These are phyloP conservation scores for Enteromius fasciolatus DNA, from an alignment of 2,797 vertebrate species.

Conservation along the genomic window DNA sequence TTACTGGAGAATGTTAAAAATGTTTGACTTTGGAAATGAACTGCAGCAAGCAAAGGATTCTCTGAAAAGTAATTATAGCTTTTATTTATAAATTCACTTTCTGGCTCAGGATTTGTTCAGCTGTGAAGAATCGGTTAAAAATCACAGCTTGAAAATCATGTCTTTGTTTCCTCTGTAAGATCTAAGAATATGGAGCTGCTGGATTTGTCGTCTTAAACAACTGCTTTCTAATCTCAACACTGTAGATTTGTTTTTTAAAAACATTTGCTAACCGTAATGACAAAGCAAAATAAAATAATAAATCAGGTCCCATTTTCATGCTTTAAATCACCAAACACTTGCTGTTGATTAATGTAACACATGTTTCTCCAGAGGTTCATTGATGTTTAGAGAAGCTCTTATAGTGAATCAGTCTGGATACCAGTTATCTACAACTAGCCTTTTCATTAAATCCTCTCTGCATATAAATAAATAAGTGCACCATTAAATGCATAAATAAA, in stretches of 20 bases:
- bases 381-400: not conserved
- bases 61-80: not conserved
- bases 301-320: not conserved
- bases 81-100: not conserved
- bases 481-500: not conserved
- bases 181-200: not conserved
- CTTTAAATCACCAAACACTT: not conserved
- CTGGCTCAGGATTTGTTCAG: not conserved
- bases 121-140: not conserved
- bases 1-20: not conserved
- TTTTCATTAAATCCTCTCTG: not conserved
- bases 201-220: not conserved
- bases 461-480: not conserved
- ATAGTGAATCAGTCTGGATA: not conserved
- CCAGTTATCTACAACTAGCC: not conserved
- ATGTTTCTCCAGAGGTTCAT: not conserved
- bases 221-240: not conserved
- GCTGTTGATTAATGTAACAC: not conserved
- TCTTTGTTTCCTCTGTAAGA: not conserved
- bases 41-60: not conserved
- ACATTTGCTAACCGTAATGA: not conserved
- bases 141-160: not conserved
- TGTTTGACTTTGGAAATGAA: not conserved
- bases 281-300: not conserved
- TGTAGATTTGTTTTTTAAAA: not conserved